Evolutionary conservation across 2,888 invertebrate species (phyloP).

Genomic region (Cecidostiba fungosa): DNA sequence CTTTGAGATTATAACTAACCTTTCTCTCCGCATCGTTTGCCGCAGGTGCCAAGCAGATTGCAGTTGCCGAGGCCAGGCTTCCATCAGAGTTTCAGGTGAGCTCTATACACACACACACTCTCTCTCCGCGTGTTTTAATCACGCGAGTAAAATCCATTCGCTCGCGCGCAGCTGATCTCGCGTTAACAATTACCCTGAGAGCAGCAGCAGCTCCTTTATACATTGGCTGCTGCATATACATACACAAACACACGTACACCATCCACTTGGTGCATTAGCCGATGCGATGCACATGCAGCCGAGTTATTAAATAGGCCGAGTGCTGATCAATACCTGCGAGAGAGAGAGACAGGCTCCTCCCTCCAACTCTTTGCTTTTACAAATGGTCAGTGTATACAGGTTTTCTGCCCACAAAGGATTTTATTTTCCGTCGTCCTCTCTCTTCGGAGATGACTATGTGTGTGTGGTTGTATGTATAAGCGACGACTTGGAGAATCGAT

Average conservation of each 20-base stretch:
- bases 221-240: background rate
- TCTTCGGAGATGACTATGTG: background rate
- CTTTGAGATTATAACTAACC: background rate
- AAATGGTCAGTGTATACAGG: background rate
- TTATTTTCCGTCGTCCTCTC: background rate
- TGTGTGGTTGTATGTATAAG: too few species aligned
- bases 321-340: background rate
- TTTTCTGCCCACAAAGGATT: background rate
- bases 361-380: background rate
- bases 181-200: constrained; percentile 7
- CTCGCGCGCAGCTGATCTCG: constrained; percentile 1
- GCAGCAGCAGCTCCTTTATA: background rate
- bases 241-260: background rate
- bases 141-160: constrained; percentile 3
- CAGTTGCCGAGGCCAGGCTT: background rate
- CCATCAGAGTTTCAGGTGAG: constrained; percentile 1
- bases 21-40: background rate
- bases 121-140: background rate
- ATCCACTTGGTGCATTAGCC: background rate
- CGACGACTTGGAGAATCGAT: background rate
- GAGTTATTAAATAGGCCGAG: constrained; percentile 24
- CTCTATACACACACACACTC: background rate
- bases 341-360: background rate
- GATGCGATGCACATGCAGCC: background rate
- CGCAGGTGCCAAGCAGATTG: background rate